Base-by-base conservation (phyloP, 1,140 invertebrate genomes). In the Polyergus mexicanus region DNA sequence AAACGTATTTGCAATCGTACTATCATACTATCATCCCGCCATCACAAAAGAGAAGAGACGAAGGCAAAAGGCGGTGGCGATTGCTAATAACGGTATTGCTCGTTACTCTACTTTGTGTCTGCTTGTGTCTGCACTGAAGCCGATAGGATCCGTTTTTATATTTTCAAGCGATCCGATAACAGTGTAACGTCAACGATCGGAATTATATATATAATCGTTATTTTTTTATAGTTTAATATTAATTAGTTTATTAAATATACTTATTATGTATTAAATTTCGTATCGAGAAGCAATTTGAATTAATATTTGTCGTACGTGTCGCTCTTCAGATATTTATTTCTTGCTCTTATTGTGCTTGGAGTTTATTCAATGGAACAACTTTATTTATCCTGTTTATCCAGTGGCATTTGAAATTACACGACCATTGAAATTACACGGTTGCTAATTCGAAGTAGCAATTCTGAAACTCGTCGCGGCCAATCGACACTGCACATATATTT, bases 341-440 rank as follows among this genome's bases (percentile, higher is more conserved):
- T 47, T 11, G 16, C 28, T 51, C 38, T 28, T 38, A 68, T 68
- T 25, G 2, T 10, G 0, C 11, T 56, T 41, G 47, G 32, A 25
- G 6, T 68, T 68, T n/a, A 41, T 32, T 35, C 35, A 51, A 11
- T 7, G n/a, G 7, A 19, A 22, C 25, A 16, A 22, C 16, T 11
- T 8, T 11, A 65, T 19, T 51, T 65, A 78, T 75, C 62, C 68
- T 7, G 69, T 76, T 47, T 83, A 19, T 86, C 69, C 66, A 86
- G 85, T 83, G 86, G 75, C 76, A 86, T 86, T 88, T 88, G 47
- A 69, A 35, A 35, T 22, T 25, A 19, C 3, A n/a, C 6, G 13
- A 19, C 4, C 41, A 32, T n/a, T 22, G 16, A 85, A 78, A 85
- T 58, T 19, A 74, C 69, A 80, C 25, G 25, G 7, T 51, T 56